Evolutionary conservation across 2,113 vertebrate species (phyloP), one percentile per base, ranked within the genome.

Genomic region (Atrichornis clamosus): DNA sequence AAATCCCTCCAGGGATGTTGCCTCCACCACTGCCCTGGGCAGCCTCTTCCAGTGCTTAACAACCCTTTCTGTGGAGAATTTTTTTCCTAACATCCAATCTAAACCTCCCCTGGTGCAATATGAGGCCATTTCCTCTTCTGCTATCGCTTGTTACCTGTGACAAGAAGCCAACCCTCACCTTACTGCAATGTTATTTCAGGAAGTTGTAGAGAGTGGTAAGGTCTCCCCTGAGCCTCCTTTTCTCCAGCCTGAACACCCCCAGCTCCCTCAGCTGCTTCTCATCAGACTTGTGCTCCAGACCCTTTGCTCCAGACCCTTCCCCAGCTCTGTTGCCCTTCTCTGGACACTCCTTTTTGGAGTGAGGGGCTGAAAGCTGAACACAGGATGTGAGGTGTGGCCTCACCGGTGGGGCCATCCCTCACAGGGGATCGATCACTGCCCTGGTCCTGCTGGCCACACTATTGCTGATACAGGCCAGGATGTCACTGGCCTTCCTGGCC

Each of bases 141-240:
- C 30, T 41, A 2, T 19, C 46, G 7, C 20, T 58, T 35, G 8
- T 73, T 79, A 53, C 15, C 14, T 22, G 16, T 28, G 20, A 59
- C 28, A 65, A n/a, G 24, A 79, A 16, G 14, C 16, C 4, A 17
- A 30, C 11, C 10, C 13, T 23, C 52, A 59, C 19, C 13, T 30
- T 16, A 44, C 24, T 65, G 8, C 30, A 65, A 1, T 52, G 37
- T 84, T 30, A 3, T 64, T 44, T 63, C 5, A 9, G 42, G 37
- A 4, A 44, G 11, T 11, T 78, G 11, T 12, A 15, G 13, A 56
- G 28, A 39, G 11, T 1, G 1, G 0, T 22, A n/a, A n/a, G 3
- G 23, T 59, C 16, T 9, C 6, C 7, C 27, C n/a, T 39, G 11
- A 59, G 17, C 44, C 10, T 46, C 16, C 44, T 46, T 78, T 72